Evolutionary conservation across 2,888 invertebrate genomes (phyloP), one percentile per base, ranked within the genome.

Genomic region (Acleris sparsana): DNA sequence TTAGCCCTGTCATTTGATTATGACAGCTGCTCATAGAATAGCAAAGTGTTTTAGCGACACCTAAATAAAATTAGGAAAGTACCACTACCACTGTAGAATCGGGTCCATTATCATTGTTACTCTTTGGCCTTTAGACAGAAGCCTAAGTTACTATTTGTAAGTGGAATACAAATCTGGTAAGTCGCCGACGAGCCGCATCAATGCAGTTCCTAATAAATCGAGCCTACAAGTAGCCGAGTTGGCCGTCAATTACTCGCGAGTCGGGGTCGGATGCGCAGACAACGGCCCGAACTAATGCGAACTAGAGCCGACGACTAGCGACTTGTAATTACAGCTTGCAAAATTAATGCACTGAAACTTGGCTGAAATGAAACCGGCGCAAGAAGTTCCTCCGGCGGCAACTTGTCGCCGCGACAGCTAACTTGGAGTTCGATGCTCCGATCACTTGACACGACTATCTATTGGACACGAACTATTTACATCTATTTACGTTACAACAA

Each of bases 291-390:
- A 90, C 87, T 91, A 88, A 91, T 86, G 86, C 82, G 83, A 87
- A 88, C 84, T 85, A 80, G 83, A 84, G 82, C 83, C 84, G 88
- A 80, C 87, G 85, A 85, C 86, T 86, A 82, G 85, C 80, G 86
- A 88, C 89, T 88, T 87, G 89, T 91, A 91, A 91, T 92, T 91
- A 91, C 90, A 83, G 86, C 85, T 79, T 90, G 89, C 88, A 91
- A 90, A 89, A 91, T 90, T 90, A 92, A 91, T 91, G 90, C 88
- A 88, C 85, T 83, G 84, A 86, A 88, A 90, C 89, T 88, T 86
- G 86, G 82, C 85, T 86, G 87, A 88, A 91, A 91, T 89, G 88
- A 89, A 91, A 88, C 88, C 87, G 78, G 87, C 82, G 84, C 84
- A 83, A 83, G 80, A 87, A 89, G 82, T 89, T 88, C 75, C 78